Percentiles rank a stretch among this genome's conserved stretches.
Conservation (phyloP, 2,797 vertebrate species). For the Spizella passerina region DNA sequence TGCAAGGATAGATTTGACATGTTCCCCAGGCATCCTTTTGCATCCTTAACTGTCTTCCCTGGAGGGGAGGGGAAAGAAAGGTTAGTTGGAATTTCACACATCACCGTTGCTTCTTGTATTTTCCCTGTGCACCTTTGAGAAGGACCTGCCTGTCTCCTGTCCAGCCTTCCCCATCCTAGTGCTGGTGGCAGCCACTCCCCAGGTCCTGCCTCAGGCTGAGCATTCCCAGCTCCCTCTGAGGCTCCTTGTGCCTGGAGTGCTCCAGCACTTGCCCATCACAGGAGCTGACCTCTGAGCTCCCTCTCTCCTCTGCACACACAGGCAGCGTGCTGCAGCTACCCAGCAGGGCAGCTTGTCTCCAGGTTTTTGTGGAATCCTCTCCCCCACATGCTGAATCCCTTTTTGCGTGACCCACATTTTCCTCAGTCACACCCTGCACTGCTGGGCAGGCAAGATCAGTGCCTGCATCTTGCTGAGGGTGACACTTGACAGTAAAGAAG, state of each 20-base stretch:
- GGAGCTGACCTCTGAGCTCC: not conserved
- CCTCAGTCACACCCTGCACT: rapidly evolving
- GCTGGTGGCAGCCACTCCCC: not conserved
- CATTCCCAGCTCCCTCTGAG: not conserved
- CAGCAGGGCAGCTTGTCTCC: not conserved
- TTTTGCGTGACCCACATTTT: not conserved
- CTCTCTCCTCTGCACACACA: not conserved
- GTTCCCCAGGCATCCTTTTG: not conserved
- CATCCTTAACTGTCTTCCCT: not conserved
- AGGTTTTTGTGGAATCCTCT: not conserved
- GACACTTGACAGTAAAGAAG: not conserved
- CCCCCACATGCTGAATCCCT: not conserved
- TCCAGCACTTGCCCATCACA: rapidly evolving
- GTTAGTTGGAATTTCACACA: not conserved
- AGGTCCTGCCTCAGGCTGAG: not conserved
- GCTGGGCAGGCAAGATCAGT: not conserved
- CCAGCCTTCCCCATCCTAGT: not conserved
- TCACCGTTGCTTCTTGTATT: not conserved
- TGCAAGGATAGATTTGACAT: not conserved
- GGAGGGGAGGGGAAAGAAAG: not conserved
- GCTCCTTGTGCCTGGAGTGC: rapidly evolving
- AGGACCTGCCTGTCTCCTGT: not conserved
- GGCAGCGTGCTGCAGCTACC: not conserved
- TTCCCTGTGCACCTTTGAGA: not conserved
- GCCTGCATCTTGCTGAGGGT: not conserved